Evolutionary conservation across 2,888 invertebrate genomes (phyloP).

Genomic region (Chaitophorus viminalis): DNA sequence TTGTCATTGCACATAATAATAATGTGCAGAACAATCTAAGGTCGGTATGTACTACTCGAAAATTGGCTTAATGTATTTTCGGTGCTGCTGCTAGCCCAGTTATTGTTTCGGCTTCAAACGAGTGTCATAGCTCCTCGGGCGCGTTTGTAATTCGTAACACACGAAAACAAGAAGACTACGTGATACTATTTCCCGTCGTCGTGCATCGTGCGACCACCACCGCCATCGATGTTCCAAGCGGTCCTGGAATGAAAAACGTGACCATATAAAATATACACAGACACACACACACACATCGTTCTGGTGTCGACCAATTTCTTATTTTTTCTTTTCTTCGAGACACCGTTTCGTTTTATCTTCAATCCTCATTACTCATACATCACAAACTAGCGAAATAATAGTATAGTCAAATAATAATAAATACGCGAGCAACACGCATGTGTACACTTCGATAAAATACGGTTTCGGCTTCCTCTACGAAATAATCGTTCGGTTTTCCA

Average conservation of each 20-base stretch:
- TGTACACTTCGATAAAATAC: neutral
- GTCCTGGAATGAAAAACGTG: conserved; percentile 48
- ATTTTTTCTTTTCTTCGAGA: neutral
- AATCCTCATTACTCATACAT: too few relatives aligned
- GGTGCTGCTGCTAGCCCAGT: neutral
- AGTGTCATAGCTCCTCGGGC: conserved; percentile 1
- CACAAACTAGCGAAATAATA: neutral
- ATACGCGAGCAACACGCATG: neutral
- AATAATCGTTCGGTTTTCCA: neutral
- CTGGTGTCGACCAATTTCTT: neutral
- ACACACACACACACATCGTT: neutral
- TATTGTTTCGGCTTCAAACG: neutral
- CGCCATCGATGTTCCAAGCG: neutral
- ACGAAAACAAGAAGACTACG: conserved; percentile 46
- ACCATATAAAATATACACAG: neutral
- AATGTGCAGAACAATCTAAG: too few relatives aligned
- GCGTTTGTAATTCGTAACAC: conserved; percentile 48
- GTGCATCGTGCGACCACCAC: neutral
- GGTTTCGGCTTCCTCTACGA: neutral
- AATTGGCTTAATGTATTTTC: neutral
- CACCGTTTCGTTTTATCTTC: neutral
- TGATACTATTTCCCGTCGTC: conserved; percentile 48
- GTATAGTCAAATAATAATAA: neutral
- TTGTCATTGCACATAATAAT: neutral
- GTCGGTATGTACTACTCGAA: too few relatives aligned